A percentile compares a stretch with the other conserved stretches of the same genome.
Conservation (phyloP, 2,797 vertebrate genomes). For the Hafferia zeledoni region DNA sequence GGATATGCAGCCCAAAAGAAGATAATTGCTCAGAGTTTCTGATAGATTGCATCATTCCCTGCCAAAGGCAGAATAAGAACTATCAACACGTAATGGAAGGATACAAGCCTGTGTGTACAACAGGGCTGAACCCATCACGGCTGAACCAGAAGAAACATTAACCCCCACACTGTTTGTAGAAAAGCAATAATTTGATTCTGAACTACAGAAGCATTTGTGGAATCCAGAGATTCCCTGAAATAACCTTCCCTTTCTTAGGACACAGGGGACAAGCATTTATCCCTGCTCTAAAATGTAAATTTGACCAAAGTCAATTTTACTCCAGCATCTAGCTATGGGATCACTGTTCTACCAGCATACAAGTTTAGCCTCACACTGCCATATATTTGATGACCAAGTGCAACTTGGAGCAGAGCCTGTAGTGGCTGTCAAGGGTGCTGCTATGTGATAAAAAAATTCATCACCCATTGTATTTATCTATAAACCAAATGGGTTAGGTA, state of each 20-base stretch:
- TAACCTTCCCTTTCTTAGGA: slow-evolving; percentile 33
- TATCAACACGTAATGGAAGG: not conserved
- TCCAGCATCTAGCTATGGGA: not conserved
- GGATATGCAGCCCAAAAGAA: slow-evolving; percentile 49
- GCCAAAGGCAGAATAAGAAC: not conserved
- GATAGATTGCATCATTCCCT: slow-evolving; percentile 20
- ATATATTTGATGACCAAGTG: slow-evolving; percentile 16
- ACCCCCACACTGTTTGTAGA: not conserved
- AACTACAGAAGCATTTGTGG: slow-evolving; percentile 7
- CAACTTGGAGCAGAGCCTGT: slow-evolving; percentile 16
- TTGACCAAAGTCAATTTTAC: slow-evolving; percentile 40
- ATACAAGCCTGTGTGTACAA: not conserved
- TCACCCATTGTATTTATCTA: not conserved
- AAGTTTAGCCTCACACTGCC: not conserved
- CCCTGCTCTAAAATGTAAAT: slow-evolving; percentile 8
- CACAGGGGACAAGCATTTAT: not conserved
- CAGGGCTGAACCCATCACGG: not conserved
- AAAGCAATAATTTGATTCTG: slow-evolving; percentile 4
- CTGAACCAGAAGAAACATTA: not conserved
- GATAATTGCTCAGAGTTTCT: slow-evolving; percentile 44
- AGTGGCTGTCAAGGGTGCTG: not conserved
- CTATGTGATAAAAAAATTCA: not conserved
- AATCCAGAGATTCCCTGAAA: slow-evolving; percentile 25
- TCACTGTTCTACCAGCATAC: slow-evolving; percentile 30
- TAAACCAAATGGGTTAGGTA: not conserved